Conservation (phyloP, 1,140 invertebrate genomes). For the Papilio helenus region DNA sequence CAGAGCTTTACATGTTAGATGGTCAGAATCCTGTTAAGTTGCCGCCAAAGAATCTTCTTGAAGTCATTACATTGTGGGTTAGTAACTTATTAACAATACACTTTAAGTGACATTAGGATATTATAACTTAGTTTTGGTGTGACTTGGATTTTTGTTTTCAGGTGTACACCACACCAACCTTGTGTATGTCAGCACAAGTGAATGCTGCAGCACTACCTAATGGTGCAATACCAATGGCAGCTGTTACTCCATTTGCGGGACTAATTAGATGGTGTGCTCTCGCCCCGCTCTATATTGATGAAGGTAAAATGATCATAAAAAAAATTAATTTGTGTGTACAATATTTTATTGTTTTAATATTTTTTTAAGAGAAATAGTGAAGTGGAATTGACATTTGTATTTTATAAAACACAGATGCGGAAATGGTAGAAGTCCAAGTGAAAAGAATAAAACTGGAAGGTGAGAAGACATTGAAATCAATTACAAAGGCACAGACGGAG, state of each 20-base stretch:
- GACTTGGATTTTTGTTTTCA: conserved; percentile 47
- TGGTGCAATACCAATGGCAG: conserved; percentile 92
- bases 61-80: conserved; percentile 87
- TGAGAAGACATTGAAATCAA: conserved; percentile 63
- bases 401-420: conserved; percentile 49
- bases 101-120: neutral
- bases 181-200: conserved; percentile 88
- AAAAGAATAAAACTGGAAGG: conserved; percentile 78
- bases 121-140: neutral
- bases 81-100: conserved; percentile 36
- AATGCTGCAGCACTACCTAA: conserved; percentile 87
- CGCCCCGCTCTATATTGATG: conserved; percentile 83
- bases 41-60: conserved; percentile 84
- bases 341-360: neutral
- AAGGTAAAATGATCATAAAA: conserved; percentile 51
- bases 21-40: conserved; percentile 73
- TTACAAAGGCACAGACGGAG: conserved; percentile 57
- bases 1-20: conserved; percentile 87
- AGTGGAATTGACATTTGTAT: neutral
- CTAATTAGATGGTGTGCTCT: conserved; percentile 88
- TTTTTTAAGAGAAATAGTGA: neutral
- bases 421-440: conserved; percentile 65
- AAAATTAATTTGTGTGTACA: neutral
- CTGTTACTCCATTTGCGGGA: conserved; percentile 91
- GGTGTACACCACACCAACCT: conserved; percentile 86